Conservation (phyloP, 2,797 vertebrate species). For the Pitangus sulphuratus region DNA sequence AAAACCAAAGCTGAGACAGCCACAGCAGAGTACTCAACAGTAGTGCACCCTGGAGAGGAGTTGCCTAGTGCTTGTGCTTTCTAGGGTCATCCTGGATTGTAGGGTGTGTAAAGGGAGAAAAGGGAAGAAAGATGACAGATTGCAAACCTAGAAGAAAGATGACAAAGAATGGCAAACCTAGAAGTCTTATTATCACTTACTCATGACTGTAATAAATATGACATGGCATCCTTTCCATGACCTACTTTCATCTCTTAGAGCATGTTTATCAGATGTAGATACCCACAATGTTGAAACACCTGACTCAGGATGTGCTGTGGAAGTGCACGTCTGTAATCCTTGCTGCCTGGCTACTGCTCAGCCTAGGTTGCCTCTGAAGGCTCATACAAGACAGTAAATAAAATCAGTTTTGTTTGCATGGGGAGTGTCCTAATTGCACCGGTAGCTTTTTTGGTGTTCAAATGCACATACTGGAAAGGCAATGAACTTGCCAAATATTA, state of each 20-base stretch:
- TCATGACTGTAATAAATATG: neutral
- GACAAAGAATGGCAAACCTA: neutral
- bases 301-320: neutral
- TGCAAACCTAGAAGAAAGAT: neutral
- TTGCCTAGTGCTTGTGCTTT: neutral
- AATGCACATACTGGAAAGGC: neutral
- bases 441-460: neutral
- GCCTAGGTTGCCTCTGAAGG: neutral
- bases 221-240: neutral
- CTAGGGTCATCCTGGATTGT: neutral
- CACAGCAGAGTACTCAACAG: neutral
- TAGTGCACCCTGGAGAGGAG: neutral
- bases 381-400: neutral
- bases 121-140: neutral
- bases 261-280: neutral
- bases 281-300: neutral
- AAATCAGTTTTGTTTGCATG: neutral
- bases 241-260: neutral
- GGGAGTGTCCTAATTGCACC: neutral
- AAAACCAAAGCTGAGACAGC: neutral
- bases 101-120: neutral
- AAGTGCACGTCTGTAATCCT: neutral
- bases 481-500: neutral
- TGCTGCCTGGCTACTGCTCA: neutral
- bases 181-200: neutral